Evolutionary conservation across 2,888 invertebrate species (phyloP).

Genomic region (Falcaria lacertinaria): DNA sequence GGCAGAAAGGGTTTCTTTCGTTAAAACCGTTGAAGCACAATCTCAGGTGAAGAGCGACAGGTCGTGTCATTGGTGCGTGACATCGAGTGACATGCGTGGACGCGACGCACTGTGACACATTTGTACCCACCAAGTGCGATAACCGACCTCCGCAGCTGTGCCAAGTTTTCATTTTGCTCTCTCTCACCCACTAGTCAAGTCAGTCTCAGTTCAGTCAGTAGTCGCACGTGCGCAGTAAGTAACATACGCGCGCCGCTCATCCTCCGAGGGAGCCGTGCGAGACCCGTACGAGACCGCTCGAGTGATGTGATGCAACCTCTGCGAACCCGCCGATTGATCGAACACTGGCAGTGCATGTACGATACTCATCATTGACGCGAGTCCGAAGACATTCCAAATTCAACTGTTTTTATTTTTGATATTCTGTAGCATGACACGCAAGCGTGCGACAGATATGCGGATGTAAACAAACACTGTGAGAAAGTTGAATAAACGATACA

Average conservation of each 20-base stretch:
- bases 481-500: constrained; percentile 20
- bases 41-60: constrained; percentile 27
- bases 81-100: constrained; percentile 14
- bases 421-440: constrained; percentile 47
- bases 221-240: constrained; percentile 59
- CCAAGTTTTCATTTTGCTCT: constrained; percentile 64
- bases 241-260: constrained; percentile 5
- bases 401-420: constrained; percentile 31
- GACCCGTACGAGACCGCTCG: constrained; percentile 40
- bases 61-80: constrained; percentile 26
- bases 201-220: no score
- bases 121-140: constrained; percentile 51
- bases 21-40: no score
- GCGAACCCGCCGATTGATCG: constrained; percentile 5
- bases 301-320: constrained; percentile 46
- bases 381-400: constrained; percentile 33
- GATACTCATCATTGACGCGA: constrained; percentile 20
- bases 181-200: constrained; percentile 35
- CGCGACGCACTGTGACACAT: constrained; percentile 49
- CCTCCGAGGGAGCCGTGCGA: not conserved
- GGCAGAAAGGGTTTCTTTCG: no score
- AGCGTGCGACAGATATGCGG: constrained; percentile 36
- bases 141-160: constrained; percentile 55
- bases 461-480: constrained; percentile 40
- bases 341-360: constrained; percentile 3